phyloP scores from a whole-genome alignment of 1,140 invertebrate species.

The Drosophila nannoptera region DNA sequence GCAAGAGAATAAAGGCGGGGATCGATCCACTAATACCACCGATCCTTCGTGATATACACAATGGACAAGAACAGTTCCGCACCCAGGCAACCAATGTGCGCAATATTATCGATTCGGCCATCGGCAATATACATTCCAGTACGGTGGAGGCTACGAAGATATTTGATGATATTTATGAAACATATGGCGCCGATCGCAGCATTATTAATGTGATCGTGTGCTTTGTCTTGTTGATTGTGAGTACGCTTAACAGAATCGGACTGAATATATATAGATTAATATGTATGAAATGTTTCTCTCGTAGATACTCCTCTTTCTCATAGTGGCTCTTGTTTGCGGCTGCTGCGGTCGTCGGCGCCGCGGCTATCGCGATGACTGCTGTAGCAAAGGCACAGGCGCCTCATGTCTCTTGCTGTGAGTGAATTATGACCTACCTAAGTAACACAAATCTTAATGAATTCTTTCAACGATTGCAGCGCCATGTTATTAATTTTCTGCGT shows the following conservation, averaged over 20 bases:
- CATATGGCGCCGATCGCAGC: conserved; percentile 51
- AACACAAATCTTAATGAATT: background rate
- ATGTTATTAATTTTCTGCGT: conserved; percentile 89
- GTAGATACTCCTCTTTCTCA: conserved; percentile 80
- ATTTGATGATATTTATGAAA: conserved; percentile 60
- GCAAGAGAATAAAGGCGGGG: conserved; percentile 20
- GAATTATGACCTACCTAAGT: background rate
- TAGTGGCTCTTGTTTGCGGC: conserved; percentile 89
- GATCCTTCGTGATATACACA: conserved; percentile 38
- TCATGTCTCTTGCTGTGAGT: conserved; percentile 90
- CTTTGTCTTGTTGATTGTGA: conserved; percentile 80
- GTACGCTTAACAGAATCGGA: background rate
- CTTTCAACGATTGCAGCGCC: conserved; percentile 82
- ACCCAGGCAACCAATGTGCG: conserved; percentile 40
- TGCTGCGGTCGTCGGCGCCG: conserved; percentile 78
- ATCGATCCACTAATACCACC: conserved; percentile 25
- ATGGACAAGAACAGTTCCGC: conserved; percentile 34
- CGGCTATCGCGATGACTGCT: conserved; percentile 81
- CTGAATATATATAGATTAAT: background rate
- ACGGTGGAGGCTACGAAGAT: conserved; percentile 40
- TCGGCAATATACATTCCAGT: conserved; percentile 49
- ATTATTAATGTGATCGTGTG: conserved; percentile 78
- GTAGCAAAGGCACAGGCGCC: conserved; percentile 91
- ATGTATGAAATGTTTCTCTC: background rate
- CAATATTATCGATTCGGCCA: conserved; percentile 47